Conservation (phyloP, 2,113 vertebrate species). For the Onychorhynchus coronatus region DNA sequence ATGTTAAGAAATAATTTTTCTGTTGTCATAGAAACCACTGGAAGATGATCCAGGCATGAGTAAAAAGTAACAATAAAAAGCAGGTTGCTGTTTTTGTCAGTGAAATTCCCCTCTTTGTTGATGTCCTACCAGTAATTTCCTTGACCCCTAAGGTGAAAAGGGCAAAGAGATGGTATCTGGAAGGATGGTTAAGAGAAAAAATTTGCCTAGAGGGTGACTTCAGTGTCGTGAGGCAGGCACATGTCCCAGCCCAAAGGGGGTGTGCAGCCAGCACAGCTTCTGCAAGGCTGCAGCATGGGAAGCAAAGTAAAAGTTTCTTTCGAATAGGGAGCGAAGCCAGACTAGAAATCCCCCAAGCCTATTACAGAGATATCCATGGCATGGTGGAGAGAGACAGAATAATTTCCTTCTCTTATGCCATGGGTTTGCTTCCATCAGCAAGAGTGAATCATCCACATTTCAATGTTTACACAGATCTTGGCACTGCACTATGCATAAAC, state of each 20-base stretch:
- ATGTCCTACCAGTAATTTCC: neutral
- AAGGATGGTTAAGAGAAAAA: neutral
- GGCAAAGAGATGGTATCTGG: neutral
- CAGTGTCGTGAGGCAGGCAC: neutral
- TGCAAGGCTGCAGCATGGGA: neutral
- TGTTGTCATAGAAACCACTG: conserved; percentile 68
- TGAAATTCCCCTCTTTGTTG: neutral
- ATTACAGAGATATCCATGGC: neutral
- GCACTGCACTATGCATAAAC: neutral
- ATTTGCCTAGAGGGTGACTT: neutral
- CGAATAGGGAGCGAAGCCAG: neutral
- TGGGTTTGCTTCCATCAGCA: neutral
- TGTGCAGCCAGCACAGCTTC: neutral
- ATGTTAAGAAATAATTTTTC: conserved; percentile 34
- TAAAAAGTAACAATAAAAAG: neutral
- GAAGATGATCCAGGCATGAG: neutral
- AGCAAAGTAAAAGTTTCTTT: neutral
- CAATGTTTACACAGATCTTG: neutral
- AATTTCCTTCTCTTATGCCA: neutral
- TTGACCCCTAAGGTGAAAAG: neutral
- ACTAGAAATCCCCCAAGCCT: neutral
- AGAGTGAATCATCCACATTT: neutral
- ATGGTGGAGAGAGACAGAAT: neutral
- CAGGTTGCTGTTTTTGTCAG: neutral
- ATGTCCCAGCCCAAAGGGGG: neutral